Percentiles rank a stretch among this genome's conserved stretches.
These are phyloP conservation scores for Leucoraja ocellata DNA, from an alignment of 2,797 vertebrate species.

Conservation along the genomic window DNA sequence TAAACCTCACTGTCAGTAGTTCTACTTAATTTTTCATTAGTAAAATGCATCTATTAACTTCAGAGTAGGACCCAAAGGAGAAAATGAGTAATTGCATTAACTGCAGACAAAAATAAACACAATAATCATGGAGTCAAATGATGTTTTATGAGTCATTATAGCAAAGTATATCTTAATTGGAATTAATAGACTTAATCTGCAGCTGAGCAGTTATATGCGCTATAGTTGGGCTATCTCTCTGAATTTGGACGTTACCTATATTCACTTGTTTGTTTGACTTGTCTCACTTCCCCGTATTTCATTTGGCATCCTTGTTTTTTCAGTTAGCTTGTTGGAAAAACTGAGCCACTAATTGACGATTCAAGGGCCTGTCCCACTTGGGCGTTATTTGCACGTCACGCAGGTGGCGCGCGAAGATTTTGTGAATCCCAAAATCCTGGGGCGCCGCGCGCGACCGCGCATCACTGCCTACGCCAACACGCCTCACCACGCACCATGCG, in stretches of 20 bases:
- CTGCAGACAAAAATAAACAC: constrained; percentile 62
- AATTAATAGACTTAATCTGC: constrained; percentile 39
- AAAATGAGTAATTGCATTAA: constrained; percentile 55
- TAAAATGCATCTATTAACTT: constrained; percentile 60
- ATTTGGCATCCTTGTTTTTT: background rate
- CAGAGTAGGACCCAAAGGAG: constrained; percentile 43
- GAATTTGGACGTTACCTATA: background rate
- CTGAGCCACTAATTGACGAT: background rate
- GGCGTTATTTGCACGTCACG: too few species aligned
- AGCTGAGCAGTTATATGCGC: background rate
- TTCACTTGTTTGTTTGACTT: background rate
- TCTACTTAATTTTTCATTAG: constrained; percentile 70
- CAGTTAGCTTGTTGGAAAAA: background rate
- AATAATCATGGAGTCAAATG: constrained; percentile 59
- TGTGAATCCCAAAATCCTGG: too few species aligned
- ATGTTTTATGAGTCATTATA: constrained; percentile 52
- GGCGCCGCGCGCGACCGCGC: too few species aligned
- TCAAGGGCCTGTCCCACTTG: too few species aligned
- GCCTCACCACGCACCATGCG: too few species aligned
- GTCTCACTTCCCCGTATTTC: background rate
- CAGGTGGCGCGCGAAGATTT: too few species aligned
- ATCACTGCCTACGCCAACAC: too few species aligned
- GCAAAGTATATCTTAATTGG: constrained; percentile 50
- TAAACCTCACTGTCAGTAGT: constrained; percentile 62
- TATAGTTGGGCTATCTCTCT: too few species aligned